Conservation (phyloP, 2,888 invertebrate species). For the Nesidiocoris tenuis region DNA sequence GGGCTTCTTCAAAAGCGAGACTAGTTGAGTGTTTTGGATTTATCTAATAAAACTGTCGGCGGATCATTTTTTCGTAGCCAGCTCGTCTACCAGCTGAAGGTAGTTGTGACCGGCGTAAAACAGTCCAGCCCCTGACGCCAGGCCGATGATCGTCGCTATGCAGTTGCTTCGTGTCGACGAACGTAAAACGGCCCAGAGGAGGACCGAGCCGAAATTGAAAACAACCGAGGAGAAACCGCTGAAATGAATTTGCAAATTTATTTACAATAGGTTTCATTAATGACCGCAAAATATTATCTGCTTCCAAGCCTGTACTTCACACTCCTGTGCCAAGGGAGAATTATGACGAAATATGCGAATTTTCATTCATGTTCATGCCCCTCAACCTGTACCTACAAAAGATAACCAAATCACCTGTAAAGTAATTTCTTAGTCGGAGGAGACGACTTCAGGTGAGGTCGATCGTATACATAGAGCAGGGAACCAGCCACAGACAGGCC, state of each 20-base stretch:
- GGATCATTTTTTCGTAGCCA: conserved; percentile 2
- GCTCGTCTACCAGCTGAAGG: conserved; percentile 62
- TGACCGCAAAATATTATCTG: too few species aligned
- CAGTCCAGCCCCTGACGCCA: conserved; percentile 68
- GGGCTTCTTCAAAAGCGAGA: not conserved
- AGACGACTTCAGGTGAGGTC: conserved; percentile 65
- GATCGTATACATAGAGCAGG: conserved; percentile 77
- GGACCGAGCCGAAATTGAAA: conserved; percentile 85
- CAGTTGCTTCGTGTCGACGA: conserved; percentile 70
- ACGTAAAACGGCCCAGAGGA: conserved; percentile 83
- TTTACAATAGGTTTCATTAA: not conserved
- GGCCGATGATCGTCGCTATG: conserved; percentile 67
- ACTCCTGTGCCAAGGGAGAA: too few species aligned
- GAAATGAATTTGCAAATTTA: conserved; percentile 25
- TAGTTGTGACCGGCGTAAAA: conserved; percentile 66
- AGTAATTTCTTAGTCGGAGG: conserved; percentile 23
- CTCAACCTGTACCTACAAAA: too few species aligned
- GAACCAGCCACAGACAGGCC: conserved; percentile 78
- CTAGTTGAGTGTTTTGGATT: not conserved
- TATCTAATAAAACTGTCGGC: not conserved
- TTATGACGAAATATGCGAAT: too few species aligned
- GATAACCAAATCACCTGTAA: conserved; percentile 19
- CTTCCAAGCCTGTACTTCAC: too few species aligned
- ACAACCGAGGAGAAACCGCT: conserved; percentile 70
- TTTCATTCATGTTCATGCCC: too few species aligned